Evolutionary conservation across 2,113 vertebrate genomes (phyloP).

Genomic region (Zosterops borbonicus): DNA sequence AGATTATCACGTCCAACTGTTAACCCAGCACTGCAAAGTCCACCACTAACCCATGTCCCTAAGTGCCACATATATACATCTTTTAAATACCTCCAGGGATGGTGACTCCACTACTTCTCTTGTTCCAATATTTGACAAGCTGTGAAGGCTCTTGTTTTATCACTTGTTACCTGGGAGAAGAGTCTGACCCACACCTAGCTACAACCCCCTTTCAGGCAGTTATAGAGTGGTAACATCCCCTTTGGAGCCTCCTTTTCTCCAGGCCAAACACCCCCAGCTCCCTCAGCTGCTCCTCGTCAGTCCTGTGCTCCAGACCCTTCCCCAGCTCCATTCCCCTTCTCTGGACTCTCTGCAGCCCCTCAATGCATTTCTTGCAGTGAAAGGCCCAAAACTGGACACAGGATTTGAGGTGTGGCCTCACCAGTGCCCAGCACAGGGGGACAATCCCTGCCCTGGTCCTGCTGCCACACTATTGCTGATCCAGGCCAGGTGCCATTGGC

Average conservation of each 20-base stretch:
- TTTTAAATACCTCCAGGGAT: neutral
- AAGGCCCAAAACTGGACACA: neutral
- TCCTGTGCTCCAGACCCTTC: neutral
- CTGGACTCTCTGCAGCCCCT: neutral
- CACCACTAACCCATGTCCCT: neutral
- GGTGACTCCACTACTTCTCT: neutral
- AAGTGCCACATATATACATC: neutral
- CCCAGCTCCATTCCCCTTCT: accelerated
- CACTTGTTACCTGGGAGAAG: neutral
- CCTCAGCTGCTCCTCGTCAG: neutral
- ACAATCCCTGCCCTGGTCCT: neutral
- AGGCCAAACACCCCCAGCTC: neutral
- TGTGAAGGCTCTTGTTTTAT: neutral
- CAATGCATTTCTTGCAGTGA: neutral
- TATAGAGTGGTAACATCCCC: neutral
- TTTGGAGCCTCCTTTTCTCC: neutral
- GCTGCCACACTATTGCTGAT: neutral
- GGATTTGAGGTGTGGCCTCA: neutral
- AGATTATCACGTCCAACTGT: neutral
- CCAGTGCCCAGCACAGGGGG: accelerated
- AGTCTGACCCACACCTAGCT: accelerated
- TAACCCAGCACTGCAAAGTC: neutral
- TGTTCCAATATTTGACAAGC: neutral
- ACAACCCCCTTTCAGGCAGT: neutral
- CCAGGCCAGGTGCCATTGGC: neutral